Evolutionary conservation across 2,888 invertebrate species (phyloP), one percentile per base, ranked within the genome.

Genomic region (Epirrita christyi): DNA sequence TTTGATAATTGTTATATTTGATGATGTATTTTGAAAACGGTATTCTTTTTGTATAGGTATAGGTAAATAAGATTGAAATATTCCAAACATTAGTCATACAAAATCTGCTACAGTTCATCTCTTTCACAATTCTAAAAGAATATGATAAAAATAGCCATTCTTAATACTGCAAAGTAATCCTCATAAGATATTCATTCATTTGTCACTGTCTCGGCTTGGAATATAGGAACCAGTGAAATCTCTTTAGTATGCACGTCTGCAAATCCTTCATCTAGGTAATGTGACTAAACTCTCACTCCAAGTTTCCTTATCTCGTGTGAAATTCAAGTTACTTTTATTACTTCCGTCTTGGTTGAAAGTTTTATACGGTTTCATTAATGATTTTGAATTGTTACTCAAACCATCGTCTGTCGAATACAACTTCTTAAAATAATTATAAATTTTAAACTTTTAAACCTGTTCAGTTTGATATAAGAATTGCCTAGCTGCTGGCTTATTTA

Each of bases 141-240:
- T 27, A 43, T 34, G 27, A 27, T 49, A 41, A 54, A 50, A 59
- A 54, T 50, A 38, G 11, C 15, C n/a, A 10, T 21, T 53, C 42
- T 15, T 2, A 21, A 45, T 54, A 44, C 21, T 53, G 36, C 52
- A 55, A 50, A 27, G 44, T 51, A 50, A 52, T 63, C 52, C 45
- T 43, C 52, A 14, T 59, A 52, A 48, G 43, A 46, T 52, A 55
- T 51, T 32, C 50, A 47, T 55, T 57, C 55, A 62, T 62, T 59
- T 58, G 36, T 64, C 55, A 58, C 42, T 63, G 48, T 46, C 63
- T 48, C 44, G n/a, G 32, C 43, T 38, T 46, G 48, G 29, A 55
- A 14, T 47, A 27, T 47, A 32, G 28, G 43, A 54, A 48, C 52
- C 54, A 27, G 54, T 43, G 53, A 49, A 45, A 54, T 50, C 50